Percentiles rank a stretch among this genome's conserved stretches.
Evolutionary conservation across 2,113 vertebrate species (phyloP).

Genomic region (Sinocyclocheilus maitianheensis): DNA sequence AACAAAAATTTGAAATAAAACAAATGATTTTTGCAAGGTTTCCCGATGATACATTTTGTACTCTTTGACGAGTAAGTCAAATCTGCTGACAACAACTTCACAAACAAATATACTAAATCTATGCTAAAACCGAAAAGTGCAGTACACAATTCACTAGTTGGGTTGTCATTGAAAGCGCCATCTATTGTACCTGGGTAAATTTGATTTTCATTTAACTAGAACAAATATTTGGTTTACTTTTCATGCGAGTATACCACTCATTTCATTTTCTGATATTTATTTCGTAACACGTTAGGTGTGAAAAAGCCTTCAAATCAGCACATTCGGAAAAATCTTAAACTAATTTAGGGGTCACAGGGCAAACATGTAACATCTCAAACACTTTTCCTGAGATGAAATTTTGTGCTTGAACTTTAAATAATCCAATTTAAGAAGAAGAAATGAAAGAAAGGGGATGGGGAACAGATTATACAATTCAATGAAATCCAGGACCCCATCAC

Average conservation of each 20-base stretch:
- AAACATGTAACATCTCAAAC: constrained; percentile 28
- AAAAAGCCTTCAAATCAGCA: not conserved
- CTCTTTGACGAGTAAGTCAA: not conserved
- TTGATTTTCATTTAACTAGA: not conserved
- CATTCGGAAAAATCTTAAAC: not conserved
- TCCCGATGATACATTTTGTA: not conserved
- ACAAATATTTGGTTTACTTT: not conserved
- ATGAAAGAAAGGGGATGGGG: constrained; percentile 25
- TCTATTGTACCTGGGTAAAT: not conserved
- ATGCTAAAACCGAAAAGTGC: not conserved
- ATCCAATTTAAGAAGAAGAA: constrained; percentile 35
- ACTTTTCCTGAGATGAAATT: not conserved
- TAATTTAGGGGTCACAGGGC: constrained; percentile 45
- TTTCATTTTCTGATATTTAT: not conserved
- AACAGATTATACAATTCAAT: constrained; percentile 43
- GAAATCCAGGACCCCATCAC: constrained; percentile 34
- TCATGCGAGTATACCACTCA: not conserved
- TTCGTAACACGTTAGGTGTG: not conserved
- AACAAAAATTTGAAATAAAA: not conserved
- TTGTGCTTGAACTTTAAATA: constrained; percentile 22
- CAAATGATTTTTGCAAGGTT: too few species aligned
- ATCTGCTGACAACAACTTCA: not conserved
- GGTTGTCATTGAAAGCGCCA: not conserved
- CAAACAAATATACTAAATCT: not conserved
- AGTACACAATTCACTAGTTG: not conserved